Evolutionary conservation across 92 coral and sea anemone genomes (phyloP).

Genomic region (Montipora capitata): DNA sequence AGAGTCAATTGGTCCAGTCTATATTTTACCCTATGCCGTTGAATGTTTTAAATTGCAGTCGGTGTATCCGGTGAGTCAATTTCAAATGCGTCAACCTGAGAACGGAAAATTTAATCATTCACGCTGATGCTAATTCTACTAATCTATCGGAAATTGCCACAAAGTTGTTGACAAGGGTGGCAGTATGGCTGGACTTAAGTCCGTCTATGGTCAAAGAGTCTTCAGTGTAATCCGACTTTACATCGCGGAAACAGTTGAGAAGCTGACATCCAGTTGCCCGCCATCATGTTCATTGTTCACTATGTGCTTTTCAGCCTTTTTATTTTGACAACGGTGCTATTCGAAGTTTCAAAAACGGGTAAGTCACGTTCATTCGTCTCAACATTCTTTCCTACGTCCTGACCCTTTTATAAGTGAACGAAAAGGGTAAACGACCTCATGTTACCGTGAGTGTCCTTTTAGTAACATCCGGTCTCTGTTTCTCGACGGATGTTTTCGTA

Average conservation of each 20-base stretch:
- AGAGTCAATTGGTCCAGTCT: no score
- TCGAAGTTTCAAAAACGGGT: background rate
- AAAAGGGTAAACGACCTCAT: background rate
- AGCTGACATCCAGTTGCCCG: no score
- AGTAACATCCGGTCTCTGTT: no score
- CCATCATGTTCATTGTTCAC: no score
- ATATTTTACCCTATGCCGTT: background rate
- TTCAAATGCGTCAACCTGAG: constrained; percentile 1
- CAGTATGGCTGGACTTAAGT: no score
- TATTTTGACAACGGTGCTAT: background rate
- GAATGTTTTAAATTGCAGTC: background rate
- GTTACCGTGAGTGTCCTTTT: no score
- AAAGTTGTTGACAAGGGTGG: background rate
- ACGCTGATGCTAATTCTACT: background rate
- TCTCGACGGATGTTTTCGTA: no score
- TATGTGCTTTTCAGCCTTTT: background rate
- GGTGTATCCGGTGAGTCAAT: background rate
- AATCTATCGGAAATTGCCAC: background rate
- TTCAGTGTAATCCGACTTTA: no score
- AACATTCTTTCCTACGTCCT: background rate
- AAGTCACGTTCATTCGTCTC: background rate
- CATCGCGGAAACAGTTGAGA: no score
- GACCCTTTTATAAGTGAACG: background rate
- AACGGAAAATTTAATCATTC: background rate
- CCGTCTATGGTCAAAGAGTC: no score